Evolutionary conservation across 2,113 vertebrate species (phyloP).

Genomic region (human (Homo sapiens)): DNA sequence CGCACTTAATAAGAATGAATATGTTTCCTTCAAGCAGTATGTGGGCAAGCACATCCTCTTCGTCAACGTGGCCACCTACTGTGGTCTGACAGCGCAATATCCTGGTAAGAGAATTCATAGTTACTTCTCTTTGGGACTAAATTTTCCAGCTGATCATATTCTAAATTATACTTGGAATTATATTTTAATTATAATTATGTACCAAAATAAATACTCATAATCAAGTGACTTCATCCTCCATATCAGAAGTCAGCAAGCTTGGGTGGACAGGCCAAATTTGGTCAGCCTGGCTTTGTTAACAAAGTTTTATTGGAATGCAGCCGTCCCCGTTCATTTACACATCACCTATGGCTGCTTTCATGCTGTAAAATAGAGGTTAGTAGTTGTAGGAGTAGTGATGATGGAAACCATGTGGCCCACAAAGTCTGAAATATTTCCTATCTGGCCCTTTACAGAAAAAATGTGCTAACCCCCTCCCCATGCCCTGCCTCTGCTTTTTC

Average conservation of each 20-base stretch:
- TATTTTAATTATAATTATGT: neutral
- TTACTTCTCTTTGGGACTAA: neutral
- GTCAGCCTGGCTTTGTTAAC: neutral
- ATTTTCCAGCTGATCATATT: neutral
- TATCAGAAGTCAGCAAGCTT: neutral
- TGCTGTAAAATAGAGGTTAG: neutral
- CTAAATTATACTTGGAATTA: neutral
- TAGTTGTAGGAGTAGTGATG: too few relatives aligned
- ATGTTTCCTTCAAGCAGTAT: slow-evolving; percentile 85
- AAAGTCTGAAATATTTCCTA: neutral
- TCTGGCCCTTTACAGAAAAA: neutral
- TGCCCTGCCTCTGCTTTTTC: neutral
- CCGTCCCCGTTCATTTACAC: neutral
- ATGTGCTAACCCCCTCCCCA: neutral
- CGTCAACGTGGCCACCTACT: slow-evolving; percentile 95
- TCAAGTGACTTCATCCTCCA: neutral
- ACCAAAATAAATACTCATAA: neutral
- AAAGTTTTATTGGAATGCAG: neutral
- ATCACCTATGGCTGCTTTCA: neutral
- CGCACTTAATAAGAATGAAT: slow-evolving; percentile 81
- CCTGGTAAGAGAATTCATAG: slow-evolving; percentile 85
- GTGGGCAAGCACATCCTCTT: slow-evolving; percentile 89
- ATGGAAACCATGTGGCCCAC: neutral
- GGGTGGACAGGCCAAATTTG: neutral
- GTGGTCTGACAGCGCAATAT: slow-evolving; percentile 91